Percentiles rank a stretch among this genome's conserved stretches.
Conservation (phyloP, 2,888 invertebrate species). For the Prosapia bicincta region DNA sequence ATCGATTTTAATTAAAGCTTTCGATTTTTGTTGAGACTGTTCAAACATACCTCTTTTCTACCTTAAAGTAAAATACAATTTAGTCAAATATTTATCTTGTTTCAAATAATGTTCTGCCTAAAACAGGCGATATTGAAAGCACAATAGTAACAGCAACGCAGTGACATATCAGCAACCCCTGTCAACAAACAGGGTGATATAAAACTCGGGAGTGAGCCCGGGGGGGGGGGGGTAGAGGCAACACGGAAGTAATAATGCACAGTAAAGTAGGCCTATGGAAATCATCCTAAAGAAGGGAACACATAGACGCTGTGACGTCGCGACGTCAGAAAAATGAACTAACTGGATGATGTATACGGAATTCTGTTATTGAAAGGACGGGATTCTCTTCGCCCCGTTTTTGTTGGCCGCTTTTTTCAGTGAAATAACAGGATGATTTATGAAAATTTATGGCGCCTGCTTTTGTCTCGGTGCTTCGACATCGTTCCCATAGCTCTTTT, state of each 20-base stretch:
- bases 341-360: not conserved
- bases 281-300: not conserved
- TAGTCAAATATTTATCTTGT: too few relatives aligned
- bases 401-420: not conserved
- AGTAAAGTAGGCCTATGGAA: constrained; percentile 2
- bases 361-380: not conserved
- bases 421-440: not conserved
- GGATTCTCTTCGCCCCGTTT: not conserved
- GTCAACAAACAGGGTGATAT: not conserved
- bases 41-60: too few relatives aligned
- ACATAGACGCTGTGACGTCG: not conserved
- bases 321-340: constrained; percentile 2
- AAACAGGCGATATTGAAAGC: not conserved
- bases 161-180: not conserved
- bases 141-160: not conserved
- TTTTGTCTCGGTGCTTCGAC: too few relatives aligned
- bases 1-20: too few relatives aligned
- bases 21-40: too few relatives aligned
- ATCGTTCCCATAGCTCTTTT: too few relatives aligned
- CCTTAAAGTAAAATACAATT: too few relatives aligned
- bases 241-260: constrained; percentile 2
- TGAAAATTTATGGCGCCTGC: not conserved
- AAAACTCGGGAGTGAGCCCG: not conserved
- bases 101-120: too few relatives aligned
- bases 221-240: not conserved